These are phyloP conservation scores for Pseudomyrmex cubaensis DNA, from an alignment of 1,140 invertebrate species.

Conservation along the genomic window DNA sequence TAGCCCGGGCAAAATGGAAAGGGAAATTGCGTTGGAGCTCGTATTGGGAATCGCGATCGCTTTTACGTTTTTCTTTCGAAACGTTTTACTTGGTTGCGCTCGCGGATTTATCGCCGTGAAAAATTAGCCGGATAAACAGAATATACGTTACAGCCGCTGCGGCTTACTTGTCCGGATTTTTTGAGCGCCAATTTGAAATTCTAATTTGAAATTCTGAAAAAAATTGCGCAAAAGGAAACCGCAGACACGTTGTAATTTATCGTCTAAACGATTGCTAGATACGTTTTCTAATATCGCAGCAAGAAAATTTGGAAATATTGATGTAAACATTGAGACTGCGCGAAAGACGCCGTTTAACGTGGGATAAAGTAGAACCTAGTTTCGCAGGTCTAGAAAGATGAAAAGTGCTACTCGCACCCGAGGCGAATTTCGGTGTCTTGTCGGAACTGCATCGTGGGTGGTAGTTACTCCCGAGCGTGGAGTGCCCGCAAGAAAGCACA, in stretches of 20 bases:
- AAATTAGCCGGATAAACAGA: too few relatives aligned
- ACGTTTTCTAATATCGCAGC: neutral
- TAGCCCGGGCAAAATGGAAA: constrained; percentile 23
- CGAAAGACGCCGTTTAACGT: constrained; percentile 3
- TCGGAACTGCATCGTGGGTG: neutral
- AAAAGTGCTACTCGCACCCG: neutral
- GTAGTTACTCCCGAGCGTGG: neutral
- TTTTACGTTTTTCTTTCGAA: neutral
- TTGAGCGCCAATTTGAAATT: too few relatives aligned
- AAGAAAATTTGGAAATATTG: constrained; percentile 1
- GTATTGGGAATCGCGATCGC: neutral
- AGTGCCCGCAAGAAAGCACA: constrained; percentile 53
- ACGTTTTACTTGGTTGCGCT: neutral
- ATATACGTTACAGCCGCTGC: too few relatives aligned
- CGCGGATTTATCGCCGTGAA: neutral
- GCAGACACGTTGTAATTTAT: too few relatives aligned
- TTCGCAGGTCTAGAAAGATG: neutral
- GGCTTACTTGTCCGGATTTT: too few relatives aligned
- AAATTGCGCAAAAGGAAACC: too few relatives aligned
- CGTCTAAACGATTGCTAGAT: too few relatives aligned
- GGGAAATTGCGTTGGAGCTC: constrained; percentile 48
- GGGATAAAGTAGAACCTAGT: constrained; percentile 4
- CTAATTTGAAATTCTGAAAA: too few relatives aligned
- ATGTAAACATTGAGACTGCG: neutral
- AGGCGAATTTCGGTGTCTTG: constrained; percentile 8